Conservation (phyloP, 2,797 vertebrate genomes). For the Coilia nasus region DNA sequence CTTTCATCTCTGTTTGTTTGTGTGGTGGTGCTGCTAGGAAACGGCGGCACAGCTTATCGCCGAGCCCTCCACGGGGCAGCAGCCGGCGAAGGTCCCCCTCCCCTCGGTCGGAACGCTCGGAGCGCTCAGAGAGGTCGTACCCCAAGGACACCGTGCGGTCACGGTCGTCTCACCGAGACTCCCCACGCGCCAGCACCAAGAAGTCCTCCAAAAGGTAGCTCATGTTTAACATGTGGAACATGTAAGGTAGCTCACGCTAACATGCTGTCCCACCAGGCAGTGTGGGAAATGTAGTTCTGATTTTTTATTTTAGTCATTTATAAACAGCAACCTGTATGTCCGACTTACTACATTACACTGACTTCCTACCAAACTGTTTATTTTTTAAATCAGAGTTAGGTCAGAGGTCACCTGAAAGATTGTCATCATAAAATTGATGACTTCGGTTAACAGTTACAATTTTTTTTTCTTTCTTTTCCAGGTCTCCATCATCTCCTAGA, state of each 20-base stretch:
- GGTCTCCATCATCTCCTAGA: conserved; percentile 92
- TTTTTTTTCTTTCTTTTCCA: conserved; percentile 52
- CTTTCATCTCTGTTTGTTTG: background rate
- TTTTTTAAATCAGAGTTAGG: too few relatives aligned
- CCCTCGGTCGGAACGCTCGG: conserved; percentile 87
- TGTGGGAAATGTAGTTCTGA: background rate
- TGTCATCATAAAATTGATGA: background rate
- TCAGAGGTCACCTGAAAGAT: background rate
- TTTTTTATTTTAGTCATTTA: background rate
- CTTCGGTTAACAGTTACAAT: background rate
- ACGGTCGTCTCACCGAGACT: conserved; percentile 91
- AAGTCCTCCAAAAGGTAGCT: conserved; percentile 90
- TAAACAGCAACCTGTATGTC: too few relatives aligned
- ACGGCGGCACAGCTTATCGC: conserved; percentile 88
- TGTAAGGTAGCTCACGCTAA: conserved; percentile 73
- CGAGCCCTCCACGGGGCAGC: conserved; percentile 88
- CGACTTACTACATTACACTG: too few relatives aligned
- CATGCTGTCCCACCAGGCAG: background rate
- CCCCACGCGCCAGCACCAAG: conserved; percentile 90
- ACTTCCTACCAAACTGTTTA: too few relatives aligned
- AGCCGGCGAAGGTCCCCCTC: conserved; percentile 88
- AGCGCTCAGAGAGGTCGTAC: conserved; percentile 79
- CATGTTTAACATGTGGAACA: background rate
- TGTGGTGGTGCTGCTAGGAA: conserved; percentile 78
- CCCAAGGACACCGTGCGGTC: conserved; percentile 84